Percentiles rank a stretch among this genome's conserved stretches.
phyloP scores from a whole-genome alignment of 2,113 vertebrate species.

The Onychorhynchus coronatus region DNA sequence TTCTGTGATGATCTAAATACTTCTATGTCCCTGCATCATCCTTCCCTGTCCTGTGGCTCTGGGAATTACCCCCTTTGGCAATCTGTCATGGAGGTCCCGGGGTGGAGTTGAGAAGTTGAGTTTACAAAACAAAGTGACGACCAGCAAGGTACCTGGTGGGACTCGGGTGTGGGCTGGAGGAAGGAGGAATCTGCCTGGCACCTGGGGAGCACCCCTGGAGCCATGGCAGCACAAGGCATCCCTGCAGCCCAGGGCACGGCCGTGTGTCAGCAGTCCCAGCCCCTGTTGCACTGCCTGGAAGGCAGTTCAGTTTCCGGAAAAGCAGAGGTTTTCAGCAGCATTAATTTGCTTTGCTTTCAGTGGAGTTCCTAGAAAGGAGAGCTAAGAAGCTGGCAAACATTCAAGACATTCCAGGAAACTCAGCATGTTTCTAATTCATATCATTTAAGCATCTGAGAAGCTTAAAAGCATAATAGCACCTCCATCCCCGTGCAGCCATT shows the following conservation, averaged over 20 bases:
- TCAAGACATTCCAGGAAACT: conserved; percentile 10
- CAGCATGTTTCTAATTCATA: background rate
- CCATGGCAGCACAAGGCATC: background rate
- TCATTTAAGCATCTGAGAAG: background rate
- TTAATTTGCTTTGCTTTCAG: background rate
- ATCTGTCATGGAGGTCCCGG: background rate
- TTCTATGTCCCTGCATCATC: background rate
- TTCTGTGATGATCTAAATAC: background rate
- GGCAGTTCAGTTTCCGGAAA: rapidly evolving
- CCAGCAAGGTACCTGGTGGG: background rate
- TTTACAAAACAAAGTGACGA: background rate
- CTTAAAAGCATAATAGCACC: background rate
- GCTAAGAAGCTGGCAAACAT: background rate
- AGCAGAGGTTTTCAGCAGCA: background rate
- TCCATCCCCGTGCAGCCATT: background rate
- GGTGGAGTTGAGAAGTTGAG: background rate
- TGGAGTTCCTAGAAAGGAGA: background rate
- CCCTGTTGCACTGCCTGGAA: rapidly evolving
- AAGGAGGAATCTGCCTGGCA: background rate
- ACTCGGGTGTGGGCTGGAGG: background rate
- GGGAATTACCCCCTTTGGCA: rapidly evolving
- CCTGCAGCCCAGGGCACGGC: background rate
- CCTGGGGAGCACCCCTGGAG: background rate
- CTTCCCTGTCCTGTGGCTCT: background rate
- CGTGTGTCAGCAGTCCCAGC: rapidly evolving